Percentiles rank a stretch among this genome's conserved stretches.
These are phyloP conservation scores for Gibbula magus DNA, from an alignment of 2,888 invertebrate species.

Conservation along the genomic window DNA sequence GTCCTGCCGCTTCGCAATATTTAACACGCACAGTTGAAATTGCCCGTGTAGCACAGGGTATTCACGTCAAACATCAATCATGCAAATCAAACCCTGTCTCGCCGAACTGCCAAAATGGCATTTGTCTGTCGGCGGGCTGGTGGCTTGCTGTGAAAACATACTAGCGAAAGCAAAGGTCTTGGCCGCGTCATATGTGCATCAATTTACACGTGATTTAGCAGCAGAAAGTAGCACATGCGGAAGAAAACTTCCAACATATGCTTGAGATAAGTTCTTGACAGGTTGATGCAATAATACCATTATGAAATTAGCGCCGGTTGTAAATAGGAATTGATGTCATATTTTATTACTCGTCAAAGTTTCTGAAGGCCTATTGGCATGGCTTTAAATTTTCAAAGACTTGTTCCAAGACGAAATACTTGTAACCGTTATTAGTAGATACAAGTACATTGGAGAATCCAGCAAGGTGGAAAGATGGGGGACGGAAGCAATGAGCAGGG, in stretches of 20 bases:
- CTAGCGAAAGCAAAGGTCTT: neutral
- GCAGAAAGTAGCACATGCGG: neutral
- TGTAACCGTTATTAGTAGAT: no score
- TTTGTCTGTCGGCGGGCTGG: conserved; percentile 4
- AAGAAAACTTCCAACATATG: neutral
- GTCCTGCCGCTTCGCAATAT: neutral
- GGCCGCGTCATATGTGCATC: neutral
- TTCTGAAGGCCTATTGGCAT: no score
- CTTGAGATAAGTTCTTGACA: neutral
- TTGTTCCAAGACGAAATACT: no score
- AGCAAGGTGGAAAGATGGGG: no score
- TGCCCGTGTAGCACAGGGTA: conserved; percentile 4
- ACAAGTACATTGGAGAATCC: no score
- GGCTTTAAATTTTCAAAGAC: no score
- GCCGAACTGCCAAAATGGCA: neutral
- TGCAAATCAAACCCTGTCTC: conserved; percentile 16
- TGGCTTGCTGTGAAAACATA: conserved; percentile 7
- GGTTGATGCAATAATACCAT: no score
- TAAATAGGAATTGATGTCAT: no score
- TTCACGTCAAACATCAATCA: conserved; percentile 14
- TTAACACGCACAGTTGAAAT: conserved; percentile 21
- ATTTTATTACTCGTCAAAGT: no score
- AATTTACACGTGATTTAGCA: conserved; percentile 20
- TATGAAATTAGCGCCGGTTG: no score
- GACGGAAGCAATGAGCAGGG: no score